Base-by-base conservation (phyloP, 2,113 vertebrate species). In the Struthidea cinerea region DNA sequence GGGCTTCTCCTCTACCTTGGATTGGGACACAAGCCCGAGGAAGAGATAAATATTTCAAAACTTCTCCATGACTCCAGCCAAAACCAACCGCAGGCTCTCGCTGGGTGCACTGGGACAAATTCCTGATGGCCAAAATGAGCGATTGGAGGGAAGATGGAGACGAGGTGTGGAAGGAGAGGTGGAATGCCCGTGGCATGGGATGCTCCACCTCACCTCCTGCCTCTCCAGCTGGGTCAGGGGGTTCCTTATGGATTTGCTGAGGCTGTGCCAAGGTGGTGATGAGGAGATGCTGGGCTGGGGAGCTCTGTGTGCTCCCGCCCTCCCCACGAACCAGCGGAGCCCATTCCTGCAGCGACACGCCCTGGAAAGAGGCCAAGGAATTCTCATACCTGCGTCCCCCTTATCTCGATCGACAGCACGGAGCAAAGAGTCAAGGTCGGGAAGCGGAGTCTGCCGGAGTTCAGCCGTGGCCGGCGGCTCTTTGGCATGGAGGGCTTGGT, bases 291-390 rank as follows among this genome's bases (percentile, higher is more conserved):
- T n/a, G 83, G 55, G 26, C 74, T 24, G 35, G 64, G 23, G 74
- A 52, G 56, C 37, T 69, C 71, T 47, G 49, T 10, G 63, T 63
- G 52, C 26, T 56, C 49, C 41, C 39, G 12, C 83, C 84, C 67
- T 77, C 76, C 57, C 93, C 57, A 7, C 1, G 2, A 70, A 64
- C 80, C 3, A 0, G 35, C 9, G 0, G 24, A 41, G 75, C 55
- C 94, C 47, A 4, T 82, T 96, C 95, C 91, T 97, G 97, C 90
- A 95, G 89, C 93, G 65, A 87, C 97, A 97, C 0, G 94, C 87
- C 87, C 84, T 95, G 97, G 96, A 78, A 26, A n/a, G 79, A 57
- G 39, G 94, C 97, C 97, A 95, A 93, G 94, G 85, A 84, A 96
- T 96, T 96, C 90, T 94, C 88, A 55, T 96, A 96, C 87, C 92